phyloP scores from a whole-genome alignment of 2,113 vertebrate genomes.

The Butastur rufipennis region DNA sequence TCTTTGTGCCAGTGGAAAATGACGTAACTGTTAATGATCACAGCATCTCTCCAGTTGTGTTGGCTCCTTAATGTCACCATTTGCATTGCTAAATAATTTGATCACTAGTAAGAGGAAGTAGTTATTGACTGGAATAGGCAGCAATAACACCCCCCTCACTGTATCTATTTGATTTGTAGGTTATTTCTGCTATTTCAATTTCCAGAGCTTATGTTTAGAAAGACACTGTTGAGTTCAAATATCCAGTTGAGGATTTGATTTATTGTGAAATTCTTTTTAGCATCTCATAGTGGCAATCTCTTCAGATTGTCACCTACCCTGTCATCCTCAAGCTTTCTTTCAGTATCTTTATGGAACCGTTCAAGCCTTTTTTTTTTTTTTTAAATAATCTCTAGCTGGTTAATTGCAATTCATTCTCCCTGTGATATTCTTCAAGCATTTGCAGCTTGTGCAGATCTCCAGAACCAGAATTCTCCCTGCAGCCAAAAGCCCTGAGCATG shows the following conservation, averaged over 20 bases:
- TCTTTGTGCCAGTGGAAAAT: not conserved
- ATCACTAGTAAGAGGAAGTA: not conserved
- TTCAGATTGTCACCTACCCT: not conserved
- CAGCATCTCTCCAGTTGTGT: not conserved
- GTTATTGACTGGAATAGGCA: not conserved
- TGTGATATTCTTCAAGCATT: not conserved
- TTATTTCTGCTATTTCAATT: not conserved
- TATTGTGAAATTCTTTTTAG: not conserved
- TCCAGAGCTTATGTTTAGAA: not conserved
- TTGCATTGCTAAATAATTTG: slow-evolving; percentile 5
- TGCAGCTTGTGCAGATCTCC: not conserved
- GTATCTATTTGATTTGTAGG: not conserved
- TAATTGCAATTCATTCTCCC: not conserved
- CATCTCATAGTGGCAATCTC: not conserved
- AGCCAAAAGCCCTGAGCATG: not conserved
- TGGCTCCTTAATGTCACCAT: not conserved
- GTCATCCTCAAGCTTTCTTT: not conserved
- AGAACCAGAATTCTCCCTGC: slow-evolving; percentile 25
- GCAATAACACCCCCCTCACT: not conserved
- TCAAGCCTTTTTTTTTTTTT: not conserved
- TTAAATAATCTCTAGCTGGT: not conserved
- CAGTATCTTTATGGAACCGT: not conserved
- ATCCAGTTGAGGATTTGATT: not conserved
- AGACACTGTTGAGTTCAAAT: not conserved
- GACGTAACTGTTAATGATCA: rapidly evolving